Conservation (phyloP, 2,113 vertebrate species). For the Saccopteryx leptura region DNA sequence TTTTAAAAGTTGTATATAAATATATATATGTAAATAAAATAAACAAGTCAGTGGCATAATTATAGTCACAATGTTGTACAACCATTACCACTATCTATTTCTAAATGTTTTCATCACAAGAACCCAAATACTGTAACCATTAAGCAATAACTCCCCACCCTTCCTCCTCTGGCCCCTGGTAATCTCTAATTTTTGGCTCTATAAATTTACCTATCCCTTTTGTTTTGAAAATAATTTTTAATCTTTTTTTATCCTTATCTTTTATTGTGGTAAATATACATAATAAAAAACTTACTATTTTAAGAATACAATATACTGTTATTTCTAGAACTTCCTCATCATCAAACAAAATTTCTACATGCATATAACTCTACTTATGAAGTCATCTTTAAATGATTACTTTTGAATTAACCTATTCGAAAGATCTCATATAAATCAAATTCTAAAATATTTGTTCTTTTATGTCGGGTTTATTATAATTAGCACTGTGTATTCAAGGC, state of each 20-base stretch:
- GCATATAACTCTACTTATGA: not conserved
- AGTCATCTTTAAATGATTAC: not conserved
- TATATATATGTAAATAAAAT: not conserved
- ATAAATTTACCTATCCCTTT: not conserved
- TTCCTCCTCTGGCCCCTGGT: not conserved
- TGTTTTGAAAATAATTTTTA: not conserved
- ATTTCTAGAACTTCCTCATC: not conserved
- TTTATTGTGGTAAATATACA: not conserved
- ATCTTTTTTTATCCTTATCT: not conserved
- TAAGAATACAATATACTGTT: not conserved
- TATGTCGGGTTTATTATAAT: not conserved
- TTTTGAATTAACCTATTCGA: not conserved
- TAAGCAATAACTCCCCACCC: not conserved
- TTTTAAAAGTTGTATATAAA: not conserved
- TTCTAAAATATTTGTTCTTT: not conserved
- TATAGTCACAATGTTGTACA: not conserved
- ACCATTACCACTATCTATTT: no score
- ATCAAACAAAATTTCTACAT: not conserved
- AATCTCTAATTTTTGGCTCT: not conserved
- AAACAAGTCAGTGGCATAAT: not conserved
- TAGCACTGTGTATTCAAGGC: not conserved
- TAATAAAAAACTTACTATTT: not conserved
- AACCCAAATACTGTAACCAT: not conserved
- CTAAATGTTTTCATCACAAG: not conserved
- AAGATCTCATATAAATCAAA: not conserved